These are phyloP conservation scores for Platycheirus albimanus DNA, from an alignment of 2,888 invertebrate genomes.

Conservation along the genomic window DNA sequence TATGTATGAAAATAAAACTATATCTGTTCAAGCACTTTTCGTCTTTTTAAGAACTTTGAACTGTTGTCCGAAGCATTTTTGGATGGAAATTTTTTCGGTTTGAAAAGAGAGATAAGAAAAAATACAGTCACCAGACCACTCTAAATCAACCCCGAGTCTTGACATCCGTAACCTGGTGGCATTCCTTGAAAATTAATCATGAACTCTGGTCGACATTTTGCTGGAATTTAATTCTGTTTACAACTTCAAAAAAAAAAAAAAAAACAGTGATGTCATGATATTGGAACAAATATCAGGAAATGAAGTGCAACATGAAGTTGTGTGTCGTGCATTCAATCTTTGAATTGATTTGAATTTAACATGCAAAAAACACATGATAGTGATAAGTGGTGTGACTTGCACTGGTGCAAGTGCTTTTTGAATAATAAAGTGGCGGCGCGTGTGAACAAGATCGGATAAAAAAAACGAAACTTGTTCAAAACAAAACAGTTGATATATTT, in stretches of 20 bases:
- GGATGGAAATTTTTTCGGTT: too few relatives aligned
- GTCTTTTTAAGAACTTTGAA: too few relatives aligned
- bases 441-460: conserved; percentile 7
- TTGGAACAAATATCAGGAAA: not conserved
- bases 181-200: not conserved
- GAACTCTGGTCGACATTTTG: not conserved
- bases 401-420: conserved; percentile 8
- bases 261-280: not conserved
- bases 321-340: too few relatives aligned
- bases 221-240: not conserved
- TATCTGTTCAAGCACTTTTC: too few relatives aligned
- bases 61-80: too few relatives aligned
- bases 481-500: not conserved
- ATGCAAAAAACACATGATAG: conserved; percentile 13
- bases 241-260: not conserved
- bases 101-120: too few relatives aligned
- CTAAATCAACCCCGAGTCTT: too few relatives aligned
- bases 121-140: too few relatives aligned
- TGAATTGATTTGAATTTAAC: conserved; percentile 9
- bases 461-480: not conserved
- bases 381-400: conserved; percentile 9
- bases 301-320: too few relatives aligned
- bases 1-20: too few relatives aligned
- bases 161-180: not conserved
- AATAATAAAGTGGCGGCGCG: not conserved